phyloP scores from a whole-genome alignment of 2,113 vertebrate genomes.

The Gila orcuttii region DNA sequence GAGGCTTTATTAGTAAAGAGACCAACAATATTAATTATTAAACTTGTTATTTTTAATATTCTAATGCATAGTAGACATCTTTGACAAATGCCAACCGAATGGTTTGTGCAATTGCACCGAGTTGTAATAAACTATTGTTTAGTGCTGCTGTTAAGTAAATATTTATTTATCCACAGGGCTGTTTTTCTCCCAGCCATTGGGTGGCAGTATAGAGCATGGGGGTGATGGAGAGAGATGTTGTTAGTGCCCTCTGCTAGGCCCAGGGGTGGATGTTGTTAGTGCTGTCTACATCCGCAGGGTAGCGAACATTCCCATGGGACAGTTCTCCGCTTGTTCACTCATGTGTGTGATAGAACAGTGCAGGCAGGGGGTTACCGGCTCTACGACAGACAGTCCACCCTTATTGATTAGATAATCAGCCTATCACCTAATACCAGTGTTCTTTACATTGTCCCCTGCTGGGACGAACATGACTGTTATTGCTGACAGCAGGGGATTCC shows the following conservation, averaged over 20 bases:
- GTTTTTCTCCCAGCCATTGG: slow-evolving; percentile 41
- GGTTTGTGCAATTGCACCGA: too few species aligned
- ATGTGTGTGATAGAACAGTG: slow-evolving; percentile 47
- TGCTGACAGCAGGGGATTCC: slow-evolving; percentile 50
- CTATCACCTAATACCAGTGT: slow-evolving; percentile 70
- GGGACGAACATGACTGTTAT: slow-evolving; percentile 58
- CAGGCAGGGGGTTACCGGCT: slow-evolving; percentile 38
- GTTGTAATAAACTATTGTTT: too few species aligned
- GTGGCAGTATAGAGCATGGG: slow-evolving; percentile 42
- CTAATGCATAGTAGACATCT: neutral
- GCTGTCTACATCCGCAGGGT: slow-evolving; percentile 31
- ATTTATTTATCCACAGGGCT: neutral
- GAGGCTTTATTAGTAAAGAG: neutral
- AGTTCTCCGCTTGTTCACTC: slow-evolving; percentile 39
- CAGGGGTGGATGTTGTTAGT: slow-evolving; percentile 29
- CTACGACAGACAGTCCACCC: slow-evolving; percentile 61
- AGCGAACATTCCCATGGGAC: slow-evolving; percentile 45
- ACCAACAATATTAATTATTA: neutral
- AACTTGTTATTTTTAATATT: neutral
- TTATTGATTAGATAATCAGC: slow-evolving; percentile 83
- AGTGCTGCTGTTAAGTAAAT: too few species aligned
- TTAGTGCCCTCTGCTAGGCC: slow-evolving; percentile 18
- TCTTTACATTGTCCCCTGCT: slow-evolving; percentile 73
- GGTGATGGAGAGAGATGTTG: slow-evolving; percentile 10
- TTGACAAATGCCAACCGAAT: neutral